These are phyloP conservation scores for Virgularia gustaviana DNA, from an alignment of 92 coral and sea anemone genomes.

Conservation along the genomic window DNA sequence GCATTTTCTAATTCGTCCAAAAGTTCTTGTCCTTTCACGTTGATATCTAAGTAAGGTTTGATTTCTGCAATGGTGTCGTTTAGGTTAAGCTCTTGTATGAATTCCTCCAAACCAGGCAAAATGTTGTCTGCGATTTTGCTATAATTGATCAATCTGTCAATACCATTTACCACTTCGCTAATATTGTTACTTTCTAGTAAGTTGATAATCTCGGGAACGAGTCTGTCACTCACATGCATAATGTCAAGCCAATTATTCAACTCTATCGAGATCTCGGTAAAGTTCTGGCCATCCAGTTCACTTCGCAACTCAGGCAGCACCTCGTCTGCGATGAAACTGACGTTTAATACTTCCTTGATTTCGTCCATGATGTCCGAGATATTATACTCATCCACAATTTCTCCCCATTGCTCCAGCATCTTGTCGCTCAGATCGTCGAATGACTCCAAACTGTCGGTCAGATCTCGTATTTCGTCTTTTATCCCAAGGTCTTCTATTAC, in stretches of 20 bases:
- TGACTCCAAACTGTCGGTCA: neutral
- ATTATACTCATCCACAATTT: neutral
- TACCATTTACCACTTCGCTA: neutral
- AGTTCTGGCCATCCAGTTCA: neutral
- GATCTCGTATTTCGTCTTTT: neutral
- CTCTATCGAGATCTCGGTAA: neutral
- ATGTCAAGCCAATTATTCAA: neutral
- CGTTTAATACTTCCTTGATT: neutral
- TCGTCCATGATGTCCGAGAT: neutral
- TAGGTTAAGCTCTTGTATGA: neutral
- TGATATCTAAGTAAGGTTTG: neutral
- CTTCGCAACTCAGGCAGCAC: neutral
- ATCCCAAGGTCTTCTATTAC: too few species aligned
- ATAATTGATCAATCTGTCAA: neutral
- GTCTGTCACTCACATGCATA: neutral
- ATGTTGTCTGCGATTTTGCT: neutral
- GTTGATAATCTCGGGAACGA: neutral
- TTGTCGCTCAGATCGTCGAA: neutral
- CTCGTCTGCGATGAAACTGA: neutral
- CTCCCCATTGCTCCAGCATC: neutral
- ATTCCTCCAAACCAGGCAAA: neutral
- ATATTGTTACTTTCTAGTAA: neutral
- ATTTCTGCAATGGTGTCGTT: neutral
- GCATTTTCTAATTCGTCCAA: slow-evolving; percentile 13
- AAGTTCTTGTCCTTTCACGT: neutral